A percentile compares a stretch with the other conserved stretches of the same genome.
Conservation (phyloP, 2,888 invertebrate genomes). For the Stramonita haemastoma region DNA sequence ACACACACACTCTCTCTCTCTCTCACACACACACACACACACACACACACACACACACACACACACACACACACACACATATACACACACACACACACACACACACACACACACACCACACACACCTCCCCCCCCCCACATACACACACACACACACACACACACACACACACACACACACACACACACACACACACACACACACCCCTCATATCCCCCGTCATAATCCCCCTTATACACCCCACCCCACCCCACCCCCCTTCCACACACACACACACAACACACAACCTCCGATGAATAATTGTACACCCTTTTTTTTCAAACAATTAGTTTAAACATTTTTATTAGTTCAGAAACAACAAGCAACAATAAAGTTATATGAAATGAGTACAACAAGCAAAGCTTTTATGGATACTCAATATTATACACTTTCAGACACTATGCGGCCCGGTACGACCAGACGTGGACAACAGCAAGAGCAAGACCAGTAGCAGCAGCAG, state of each 20-base stretch:
- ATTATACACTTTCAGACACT: no score
- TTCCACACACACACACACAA: not conserved
- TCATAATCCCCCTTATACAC: not conserved
- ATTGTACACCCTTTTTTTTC: not conserved
- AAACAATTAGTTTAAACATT: no score
- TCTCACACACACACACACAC: slow-evolving; percentile 9
- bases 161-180: slow-evolving; percentile 31
- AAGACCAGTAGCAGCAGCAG: no score
- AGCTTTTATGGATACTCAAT: no score
- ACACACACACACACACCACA: not conserved
- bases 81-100: slow-evolving; percentile 1
- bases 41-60: slow-evolving; percentile 20
- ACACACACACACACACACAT: slow-evolving; percentile 18
- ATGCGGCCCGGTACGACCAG: not conserved
- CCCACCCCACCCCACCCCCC: not conserved
- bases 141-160: not conserved
- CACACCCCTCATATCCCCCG: not conserved
- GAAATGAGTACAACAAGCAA: no score
- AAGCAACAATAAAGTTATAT: no score
- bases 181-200: slow-evolving; percentile 19
- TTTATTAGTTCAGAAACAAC: no score
- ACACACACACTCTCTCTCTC: slow-evolving; percentile 11
- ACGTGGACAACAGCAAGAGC: not conserved
- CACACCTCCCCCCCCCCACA: not conserved
- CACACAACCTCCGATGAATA: not conserved